Conservation (phyloP, 2,888 invertebrate species). For the Phlogophora meticulosa region DNA sequence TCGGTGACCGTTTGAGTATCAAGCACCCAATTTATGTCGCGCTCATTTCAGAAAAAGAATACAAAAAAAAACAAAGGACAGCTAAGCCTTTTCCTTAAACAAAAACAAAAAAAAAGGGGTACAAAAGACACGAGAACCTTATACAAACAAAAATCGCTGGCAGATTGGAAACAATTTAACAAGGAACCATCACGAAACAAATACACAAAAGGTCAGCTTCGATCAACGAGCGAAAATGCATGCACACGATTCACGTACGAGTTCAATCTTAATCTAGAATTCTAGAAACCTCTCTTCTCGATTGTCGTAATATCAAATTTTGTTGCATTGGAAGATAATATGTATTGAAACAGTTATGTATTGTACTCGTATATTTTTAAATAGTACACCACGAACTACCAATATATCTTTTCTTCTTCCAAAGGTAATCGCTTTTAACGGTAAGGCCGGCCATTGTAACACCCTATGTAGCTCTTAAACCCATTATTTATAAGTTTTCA, state of each 20-base stretch:
- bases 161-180: slow-evolving; percentile 58
- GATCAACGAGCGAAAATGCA: not conserved
- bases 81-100: slow-evolving; percentile 27
- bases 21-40: slow-evolving; percentile 36
- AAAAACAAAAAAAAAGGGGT: slow-evolving; percentile 37
- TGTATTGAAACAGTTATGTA: too few relatives aligned
- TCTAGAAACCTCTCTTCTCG: too few relatives aligned
- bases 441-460: too few relatives aligned
- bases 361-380: too few relatives aligned
- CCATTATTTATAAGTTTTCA: too few relatives aligned
- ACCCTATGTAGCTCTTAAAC: too few relatives aligned
- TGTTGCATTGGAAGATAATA: too few relatives aligned
- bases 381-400: too few relatives aligned
- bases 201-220: not conserved
- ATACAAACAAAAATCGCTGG: slow-evolving; percentile 37
- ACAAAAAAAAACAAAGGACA: slow-evolving; percentile 3
- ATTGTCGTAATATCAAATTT: too few relatives aligned
- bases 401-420: too few relatives aligned
- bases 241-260: not conserved
- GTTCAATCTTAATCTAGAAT: too few relatives aligned
- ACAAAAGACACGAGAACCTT: slow-evolving; percentile 26
- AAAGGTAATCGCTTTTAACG: too few relatives aligned
- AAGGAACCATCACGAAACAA: not conserved
- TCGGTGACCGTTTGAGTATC: slow-evolving; percentile 19
- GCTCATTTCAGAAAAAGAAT: slow-evolving; percentile 24